phyloP scores from a whole-genome alignment of 2,888 invertebrate genomes.

The Papilio protenor region DNA sequence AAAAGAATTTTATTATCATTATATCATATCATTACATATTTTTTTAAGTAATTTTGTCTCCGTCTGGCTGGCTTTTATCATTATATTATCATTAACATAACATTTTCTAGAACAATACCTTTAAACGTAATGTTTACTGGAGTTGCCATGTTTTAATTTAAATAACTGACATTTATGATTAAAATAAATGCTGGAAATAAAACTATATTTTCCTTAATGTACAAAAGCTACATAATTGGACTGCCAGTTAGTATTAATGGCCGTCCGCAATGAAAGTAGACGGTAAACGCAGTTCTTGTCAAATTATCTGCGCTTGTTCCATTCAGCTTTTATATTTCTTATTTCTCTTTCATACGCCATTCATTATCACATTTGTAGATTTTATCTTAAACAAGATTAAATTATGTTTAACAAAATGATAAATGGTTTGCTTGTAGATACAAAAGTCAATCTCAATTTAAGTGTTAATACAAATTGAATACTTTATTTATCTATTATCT shows the following conservation, averaged over 20 bases:
- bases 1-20: not conserved
- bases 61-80: no score
- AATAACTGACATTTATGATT: constrained; percentile 29
- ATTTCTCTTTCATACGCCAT: constrained; percentile 5
- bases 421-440: not conserved
- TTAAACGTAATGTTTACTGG: not conserved
- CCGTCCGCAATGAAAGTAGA: constrained; percentile 12
- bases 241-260: constrained; percentile 36
- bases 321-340: constrained; percentile 16
- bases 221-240: constrained; percentile 32
- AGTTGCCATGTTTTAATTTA: constrained; percentile 15
- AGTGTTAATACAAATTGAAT: not conserved
- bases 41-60: no score
- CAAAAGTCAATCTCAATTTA: not conserved
- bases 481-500: not conserved
- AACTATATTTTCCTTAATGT: constrained; percentile 24
- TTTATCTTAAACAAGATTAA: constrained; percentile 13
- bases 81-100: no score
- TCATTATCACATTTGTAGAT: constrained; percentile 8
- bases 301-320: constrained; percentile 37
- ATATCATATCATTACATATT: no score
- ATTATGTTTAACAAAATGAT: not conserved
- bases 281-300: constrained; percentile 36
- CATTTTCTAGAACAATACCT: no score
- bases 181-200: constrained; percentile 22